Base-by-base conservation (phyloP, 2,113 vertebrate species). In the Centropristis striata region DNA sequence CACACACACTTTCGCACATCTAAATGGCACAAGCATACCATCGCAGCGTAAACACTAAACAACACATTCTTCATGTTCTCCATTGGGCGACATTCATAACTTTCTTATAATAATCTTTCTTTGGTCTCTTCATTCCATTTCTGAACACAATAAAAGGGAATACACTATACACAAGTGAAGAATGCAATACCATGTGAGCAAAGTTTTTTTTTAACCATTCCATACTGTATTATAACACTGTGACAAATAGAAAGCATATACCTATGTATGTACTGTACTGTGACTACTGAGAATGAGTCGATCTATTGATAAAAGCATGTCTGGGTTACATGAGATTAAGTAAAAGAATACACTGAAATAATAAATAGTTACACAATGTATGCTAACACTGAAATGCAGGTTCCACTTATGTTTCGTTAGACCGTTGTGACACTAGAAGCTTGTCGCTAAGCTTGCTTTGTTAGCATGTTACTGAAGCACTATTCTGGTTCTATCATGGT, bases 381-480 rank as follows among this genome's bases (percentile, higher is more conserved):
- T 80, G 89, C 84, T 77, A 89, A 92, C 84, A 90, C 83, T 90
- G 84, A 90, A 89, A 89, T 83, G 89, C 74, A 53, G 83, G 75
- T 86, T 84, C 78, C 64, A 64, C 53, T 41, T 78, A 83, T 67
- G 80, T 80, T 77, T 89, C 3, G 59, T 89, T 85, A 86, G 83
- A 86, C 78, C n/a, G 25, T 67, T 69, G 80, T 78, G 78, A 84
- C 64, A 75, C 84, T 81, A 84, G 41, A 81, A 88, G 86, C 88
- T 82, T 53, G 78, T 69, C n/a, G 82, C 76, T 91, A 88, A 91
- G 88, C 85, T 79, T 68, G 86, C 78, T 46, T 86, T 82, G 77
- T 88, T 90, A 90, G 90, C 91, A 73, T 87, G 91, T 88, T 92
- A 92, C 76, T 81, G 81, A 92, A 93, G 90, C 87, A 58, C 85